Evolutionary conservation across 2,113 vertebrate genomes (phyloP), one percentile per base, ranked within the genome.

Genomic region (Microtus ochrogaster): DNA sequence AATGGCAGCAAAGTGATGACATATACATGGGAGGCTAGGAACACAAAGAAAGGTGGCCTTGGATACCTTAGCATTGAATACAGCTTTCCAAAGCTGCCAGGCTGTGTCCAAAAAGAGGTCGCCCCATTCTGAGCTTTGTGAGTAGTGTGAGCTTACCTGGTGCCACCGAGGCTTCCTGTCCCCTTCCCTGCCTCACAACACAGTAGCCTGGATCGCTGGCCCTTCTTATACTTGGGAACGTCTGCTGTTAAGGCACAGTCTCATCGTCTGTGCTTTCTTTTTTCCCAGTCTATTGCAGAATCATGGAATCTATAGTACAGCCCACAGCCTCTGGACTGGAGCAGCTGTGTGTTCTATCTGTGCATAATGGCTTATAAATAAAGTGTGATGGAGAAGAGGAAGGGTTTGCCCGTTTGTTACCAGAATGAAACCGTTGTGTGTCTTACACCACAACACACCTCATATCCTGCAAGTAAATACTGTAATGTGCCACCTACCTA

Each of bases 401-500:
- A 93, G n/a, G 24, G 26, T 94, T 92, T 92, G 61, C 47, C 21
- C 17, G 72, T 49, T 87, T 79, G 77, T 63, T n/a, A 63, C 39
- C 61, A 88, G 39, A 94, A 16, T 19, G 68, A 94, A 73, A 24
- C 63, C 68, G 85, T 87, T 47, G 39, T 12, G 63, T 12, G 63
- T 78, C 74, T 96, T 97, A 61, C 78, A 13, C 90, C 89, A 94
- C 17, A n/a, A 22, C 55, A 17, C 0, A 3, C 73, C 33, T 77
- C 90, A 68, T 47, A 39, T 82, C 68, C 41, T 66, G 70, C 28
- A 97, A 76, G 33, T 91, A 76, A 90, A 92, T 73, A 87, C 63
- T 24, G 11, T 88, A 47, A 76, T 87, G 24, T 33, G 39, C 93
- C 90, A 84, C 21, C 47, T 84, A 74, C 49, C 21, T 70, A 66